Base-by-base conservation (phyloP, 2,888 invertebrate species). In the Pandemis corylana region DNA sequence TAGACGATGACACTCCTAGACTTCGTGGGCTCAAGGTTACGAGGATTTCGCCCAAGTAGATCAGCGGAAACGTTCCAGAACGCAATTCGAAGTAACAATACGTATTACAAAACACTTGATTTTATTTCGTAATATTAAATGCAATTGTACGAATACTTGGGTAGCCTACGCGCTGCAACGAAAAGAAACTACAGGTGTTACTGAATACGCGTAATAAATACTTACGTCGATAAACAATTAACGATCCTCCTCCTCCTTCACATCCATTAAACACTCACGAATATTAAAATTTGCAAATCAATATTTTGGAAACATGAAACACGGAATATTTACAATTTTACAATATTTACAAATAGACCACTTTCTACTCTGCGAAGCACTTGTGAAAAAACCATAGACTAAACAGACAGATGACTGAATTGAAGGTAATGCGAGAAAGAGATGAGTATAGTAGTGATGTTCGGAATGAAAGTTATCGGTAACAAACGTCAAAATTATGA, bases 311-410 rank as follows among this genome's bases (percentile, higher is more conserved):
- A 80, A 77, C 80, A 79, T 77, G 80, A 81, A 83, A 82, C 84
- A 80, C 80, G 77, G 78, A 81, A 80, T 89, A 90, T 91, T 90
- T 88, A 89, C 87, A 87, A 84, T 82, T 86, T 82, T 83, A 80
- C 87, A 90, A 87, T 93, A 93, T 93, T 92, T 92, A 93, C 91
- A 91, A 91, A 91, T 90, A 91, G 84, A 89, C 83, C 87, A 89
- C 89, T 88, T 88, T 89, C 88, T 83, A 86, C 86, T 81, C 82
- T 84, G 83, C 87, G 83, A 82, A 85, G 81, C 83, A 89, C 86
- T 87, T 82, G 76, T 84, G 84, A 87, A 82, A 56, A 84, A 85
- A 81, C 83, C 84, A 88, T 83, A 88, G 86, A 89, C 84, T 83
- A 85, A 75, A 72, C 72, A 68, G 64, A 67, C 53, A 59, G 28